phyloP scores from a whole-genome alignment of 2,888 invertebrate species.

The Pegoplata infirma region DNA sequence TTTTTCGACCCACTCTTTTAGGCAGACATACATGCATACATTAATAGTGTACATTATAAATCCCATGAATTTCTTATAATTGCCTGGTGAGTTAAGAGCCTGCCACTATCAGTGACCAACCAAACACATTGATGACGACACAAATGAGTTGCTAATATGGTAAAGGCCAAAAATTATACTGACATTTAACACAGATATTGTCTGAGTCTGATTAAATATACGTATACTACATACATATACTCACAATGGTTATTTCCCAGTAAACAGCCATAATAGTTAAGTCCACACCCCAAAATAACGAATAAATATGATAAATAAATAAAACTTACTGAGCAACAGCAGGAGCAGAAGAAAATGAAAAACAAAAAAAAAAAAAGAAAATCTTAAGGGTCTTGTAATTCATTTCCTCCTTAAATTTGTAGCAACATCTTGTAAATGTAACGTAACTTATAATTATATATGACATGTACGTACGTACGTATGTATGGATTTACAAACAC shows the following conservation, averaged over 20 bases:
- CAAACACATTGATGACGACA: not conserved
- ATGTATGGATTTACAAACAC: no score
- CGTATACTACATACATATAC: not conserved
- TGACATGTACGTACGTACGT: not conserved
- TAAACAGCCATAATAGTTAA: no score
- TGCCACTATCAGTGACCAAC: not conserved
- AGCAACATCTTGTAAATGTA: not conserved
- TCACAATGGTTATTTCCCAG: not conserved
- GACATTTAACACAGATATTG: conserved; percentile 21
- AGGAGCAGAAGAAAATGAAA: not conserved
- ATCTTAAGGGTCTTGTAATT: conserved; percentile 2
- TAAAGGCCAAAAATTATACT: conserved; percentile 25
- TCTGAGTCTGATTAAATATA: conserved; percentile 1
- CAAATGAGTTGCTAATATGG: conserved; percentile 37
- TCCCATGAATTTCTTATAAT: conserved; percentile 1
- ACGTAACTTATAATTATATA: conserved; percentile 22
- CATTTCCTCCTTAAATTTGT: conserved; percentile 15
- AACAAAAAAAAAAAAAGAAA: not conserved
- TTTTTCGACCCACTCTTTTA: not conserved
- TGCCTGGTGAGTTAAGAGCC: not conserved
- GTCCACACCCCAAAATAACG: no score
- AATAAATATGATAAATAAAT: no score
- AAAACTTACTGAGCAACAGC: not conserved
- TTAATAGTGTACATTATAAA: not conserved
- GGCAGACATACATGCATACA: not conserved